Base-by-base conservation (phyloP, 2,888 invertebrate species). In the Hydraecia micacea region DNA sequence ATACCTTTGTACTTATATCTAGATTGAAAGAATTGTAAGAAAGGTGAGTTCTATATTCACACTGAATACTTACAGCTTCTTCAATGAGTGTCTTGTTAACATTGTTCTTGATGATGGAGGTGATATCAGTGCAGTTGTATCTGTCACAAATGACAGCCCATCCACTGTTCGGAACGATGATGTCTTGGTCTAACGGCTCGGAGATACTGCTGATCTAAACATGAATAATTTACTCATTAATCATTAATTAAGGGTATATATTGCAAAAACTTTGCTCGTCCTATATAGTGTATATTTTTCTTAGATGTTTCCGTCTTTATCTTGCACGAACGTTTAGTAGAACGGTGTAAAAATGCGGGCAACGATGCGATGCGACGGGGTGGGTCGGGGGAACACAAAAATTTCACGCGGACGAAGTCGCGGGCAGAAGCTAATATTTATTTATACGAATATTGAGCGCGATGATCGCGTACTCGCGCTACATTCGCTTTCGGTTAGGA, bases 121-220 rank as follows among this genome's bases (percentile, higher is more conserved):
- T 77, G 28, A 96, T 90, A 25, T 89, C 76, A 28, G 87, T 90
- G 81, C 96, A 96, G 83, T 96, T 89, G 78, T 91, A 84, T 4
- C 73, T 81, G 11, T 80, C 80, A 70, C 96, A 96, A 9, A 95
- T 84, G 1, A 87, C 84, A 0, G 86, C 60, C 94, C 93, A 94
- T 0, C 77, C 79, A 13, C 84, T 80, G 15, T 85, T 83, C 11
- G 85, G 71, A 0, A 92, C 73, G 21, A 77, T 83, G 18, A 94
- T 68, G 79, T 90, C 88, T 7, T 88, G 79, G 25, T 89, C 84
- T n/a, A 89, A 42, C 0, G 89, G 77, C 21, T 77, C 77, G 0
- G 82, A 18, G 3, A 77, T 67, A 28, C 85, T 87, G n/a, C 80
- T 82, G n/a, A 92, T 87, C 94, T 70, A 25, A 70, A 70, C 7